Evolutionary conservation across 2,888 invertebrate genomes (phyloP), one percentile per base, ranked within the genome.

Genomic region (Chymomyza caudatula): DNA sequence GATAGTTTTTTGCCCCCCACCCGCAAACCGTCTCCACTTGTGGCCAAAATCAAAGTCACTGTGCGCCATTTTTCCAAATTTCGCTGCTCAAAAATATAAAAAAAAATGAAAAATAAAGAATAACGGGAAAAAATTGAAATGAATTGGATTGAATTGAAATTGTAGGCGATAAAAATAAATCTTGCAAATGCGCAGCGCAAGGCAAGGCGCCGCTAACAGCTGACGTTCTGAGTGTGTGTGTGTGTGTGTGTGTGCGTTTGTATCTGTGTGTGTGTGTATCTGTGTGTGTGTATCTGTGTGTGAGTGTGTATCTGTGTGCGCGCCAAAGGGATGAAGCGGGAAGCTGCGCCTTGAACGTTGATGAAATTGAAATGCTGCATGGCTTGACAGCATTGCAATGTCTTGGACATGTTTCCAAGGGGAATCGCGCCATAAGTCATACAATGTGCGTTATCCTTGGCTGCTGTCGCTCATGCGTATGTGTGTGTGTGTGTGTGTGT

Each of bases 121-220:
- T 37, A 37, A 37, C 29, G 29, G 11, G 44, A 13, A 59, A 59
- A 51, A 52, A 60, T 52, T 60, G 67, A 85, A 82, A 85, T 82
- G 85, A 79, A 82, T 85, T 82, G 85, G 74, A 82, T 82, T 85
- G 87, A 86, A 88, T 84, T 76, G 84, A 85, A 81, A 88, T 88
- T 76, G 78, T 77, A 82, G 85, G 78, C 88, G 87, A 88, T 88
- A 88, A 88, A 88, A 88, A 88, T 88, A 88, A 88, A 88, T 88
- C 88, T 87, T 79, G 84, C 77, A 74, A 79, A 78, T 76, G 84
- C 76, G 74, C 80, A 76, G 76, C 73, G 74, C 69, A 76, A 56
- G 19, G n/a, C 15, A 43, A 56, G 17, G 73, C 81, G 78, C 70
- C 76, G 68, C 74, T 79, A 81, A 73, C 78, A 85, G 82, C 85